phyloP scores from a whole-genome alignment of 1,140 invertebrate species.

The Zaprionus inermis region DNA sequence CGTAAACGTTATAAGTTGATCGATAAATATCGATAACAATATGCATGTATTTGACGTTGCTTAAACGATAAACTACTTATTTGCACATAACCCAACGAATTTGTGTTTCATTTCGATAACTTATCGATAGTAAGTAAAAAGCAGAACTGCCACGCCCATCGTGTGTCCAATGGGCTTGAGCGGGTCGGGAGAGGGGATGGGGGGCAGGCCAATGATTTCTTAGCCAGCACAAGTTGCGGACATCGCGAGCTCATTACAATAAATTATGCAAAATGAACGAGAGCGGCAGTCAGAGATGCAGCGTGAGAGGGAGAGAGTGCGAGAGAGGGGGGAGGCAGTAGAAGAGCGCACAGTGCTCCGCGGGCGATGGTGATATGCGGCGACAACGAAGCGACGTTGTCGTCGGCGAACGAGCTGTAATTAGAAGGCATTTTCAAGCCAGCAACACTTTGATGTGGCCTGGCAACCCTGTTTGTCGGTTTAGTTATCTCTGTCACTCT shows the following conservation, averaged over 20 bases:
- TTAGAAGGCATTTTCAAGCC: conserved; percentile 69
- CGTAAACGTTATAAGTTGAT: too few species aligned
- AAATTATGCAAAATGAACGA: conserved; percentile 71
- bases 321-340: neutral
- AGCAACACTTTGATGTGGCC: conserved; percentile 62
- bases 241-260: conserved; percentile 73
- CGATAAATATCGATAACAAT: too few species aligned
- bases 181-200: neutral
- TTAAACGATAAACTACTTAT: too few species aligned
- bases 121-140: neutral
- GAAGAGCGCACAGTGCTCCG: neutral
- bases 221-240: conserved; percentile 8
- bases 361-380: conserved; percentile 32
- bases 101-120: neutral
- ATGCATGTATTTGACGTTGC: too few species aligned
- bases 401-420: conserved; percentile 45
- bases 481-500: conserved; percentile 8
- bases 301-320: neutral
- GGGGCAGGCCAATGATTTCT: conserved; percentile 3
- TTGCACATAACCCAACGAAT: too few species aligned
- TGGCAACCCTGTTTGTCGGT: conserved; percentile 23
- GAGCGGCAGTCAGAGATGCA: neutral
- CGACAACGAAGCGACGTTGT: neutral
- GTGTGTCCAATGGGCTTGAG: too few species aligned
- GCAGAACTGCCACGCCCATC: neutral